A percentile compares a stretch with the other conserved stretches of the same genome.
phyloP scores from a whole-genome alignment of 2,113 vertebrate species.

The Epinephelus moara region DNA sequence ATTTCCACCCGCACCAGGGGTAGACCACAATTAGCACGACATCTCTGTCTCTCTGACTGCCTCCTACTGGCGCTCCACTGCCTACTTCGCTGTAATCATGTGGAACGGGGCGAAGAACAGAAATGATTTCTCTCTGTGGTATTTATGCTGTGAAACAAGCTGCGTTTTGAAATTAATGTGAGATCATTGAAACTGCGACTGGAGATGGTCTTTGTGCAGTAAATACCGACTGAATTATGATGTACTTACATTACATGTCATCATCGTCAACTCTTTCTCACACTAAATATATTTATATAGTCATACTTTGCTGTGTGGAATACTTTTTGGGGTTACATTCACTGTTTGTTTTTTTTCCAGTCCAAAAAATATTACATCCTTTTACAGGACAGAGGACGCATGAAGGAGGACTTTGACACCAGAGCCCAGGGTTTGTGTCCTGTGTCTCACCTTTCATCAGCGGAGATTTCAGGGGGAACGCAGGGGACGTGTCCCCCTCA shows the following conservation, averaged over 20 bases:
- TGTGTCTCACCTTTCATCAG: background rate
- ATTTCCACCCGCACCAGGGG: constrained; percentile 80
- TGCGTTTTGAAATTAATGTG: background rate
- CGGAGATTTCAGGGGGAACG: too few species aligned
- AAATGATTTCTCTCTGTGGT: background rate
- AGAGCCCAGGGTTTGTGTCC: too few species aligned
- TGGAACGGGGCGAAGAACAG: background rate
- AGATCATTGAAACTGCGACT: background rate
- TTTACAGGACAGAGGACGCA: background rate
- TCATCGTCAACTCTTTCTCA: background rate
- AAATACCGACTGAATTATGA: background rate
- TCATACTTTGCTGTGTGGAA: background rate
- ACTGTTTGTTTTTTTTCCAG: too few species aligned
- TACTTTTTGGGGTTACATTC: background rate
- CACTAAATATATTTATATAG: background rate
- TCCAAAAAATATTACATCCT: background rate
- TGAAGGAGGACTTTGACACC: background rate
- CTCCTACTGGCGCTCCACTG: constrained; percentile 28
- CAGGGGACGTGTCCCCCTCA: too few species aligned
- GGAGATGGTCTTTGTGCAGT: background rate
- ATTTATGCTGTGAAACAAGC: constrained; percentile 20
- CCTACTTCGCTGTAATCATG: background rate
- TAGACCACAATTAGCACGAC: constrained; percentile 77
- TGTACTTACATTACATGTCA: background rate
- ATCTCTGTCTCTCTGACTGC: constrained; percentile 56